Evolutionary conservation across 2,888 invertebrate genomes (phyloP).

Genomic region (Neoscelio sp.): DNA sequence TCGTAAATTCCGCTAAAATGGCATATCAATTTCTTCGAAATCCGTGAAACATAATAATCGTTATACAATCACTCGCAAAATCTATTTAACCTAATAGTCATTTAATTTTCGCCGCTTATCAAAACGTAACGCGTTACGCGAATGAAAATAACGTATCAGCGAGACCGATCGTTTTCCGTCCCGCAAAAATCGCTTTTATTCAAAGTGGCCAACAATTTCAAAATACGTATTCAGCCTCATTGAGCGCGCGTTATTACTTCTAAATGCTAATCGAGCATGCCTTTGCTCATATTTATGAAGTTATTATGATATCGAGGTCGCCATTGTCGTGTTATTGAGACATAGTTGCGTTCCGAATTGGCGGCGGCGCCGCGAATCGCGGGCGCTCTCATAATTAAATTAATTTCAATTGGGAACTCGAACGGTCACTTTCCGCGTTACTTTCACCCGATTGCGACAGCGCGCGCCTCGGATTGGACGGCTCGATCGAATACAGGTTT

Average conservation of each 20-base stretch:
- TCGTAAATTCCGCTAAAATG: slow-evolving; percentile 48
- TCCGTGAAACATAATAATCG: slow-evolving; percentile 23
- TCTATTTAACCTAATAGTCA: slow-evolving; percentile 36
- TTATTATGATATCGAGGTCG: slow-evolving; percentile 51
- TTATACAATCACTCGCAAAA: slow-evolving; percentile 35
- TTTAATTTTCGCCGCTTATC: slow-evolving; percentile 62
- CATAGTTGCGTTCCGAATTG: slow-evolving; percentile 47
- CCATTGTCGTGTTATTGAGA: slow-evolving; percentile 52
- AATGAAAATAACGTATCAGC: slow-evolving; percentile 35
- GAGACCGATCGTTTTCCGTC: background rate
- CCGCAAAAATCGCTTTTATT: slow-evolving; percentile 26
- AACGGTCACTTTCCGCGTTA: slow-evolving; percentile 69
- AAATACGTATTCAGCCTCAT: slow-evolving; percentile 24
- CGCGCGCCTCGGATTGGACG: slow-evolving; percentile 67
- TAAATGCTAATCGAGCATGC: slow-evolving; percentile 35
- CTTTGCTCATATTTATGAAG: slow-evolving; percentile 41
- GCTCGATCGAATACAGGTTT: slow-evolving; percentile 74
- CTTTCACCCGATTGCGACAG: slow-evolving; percentile 79
- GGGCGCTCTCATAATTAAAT: slow-evolving; percentile 74
- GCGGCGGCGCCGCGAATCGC: slow-evolving; percentile 49
- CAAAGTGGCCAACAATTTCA: slow-evolving; percentile 30
- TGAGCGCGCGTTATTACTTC: slow-evolving; percentile 22
- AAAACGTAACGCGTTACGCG: slow-evolving; percentile 23
- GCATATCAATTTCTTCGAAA: slow-evolving; percentile 48
- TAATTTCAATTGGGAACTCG: slow-evolving; percentile 75